A percentile compares a stretch with the other conserved stretches of the same genome.
Conservation (phyloP, 2,797 vertebrate genomes). For the Netta rufina region DNA sequence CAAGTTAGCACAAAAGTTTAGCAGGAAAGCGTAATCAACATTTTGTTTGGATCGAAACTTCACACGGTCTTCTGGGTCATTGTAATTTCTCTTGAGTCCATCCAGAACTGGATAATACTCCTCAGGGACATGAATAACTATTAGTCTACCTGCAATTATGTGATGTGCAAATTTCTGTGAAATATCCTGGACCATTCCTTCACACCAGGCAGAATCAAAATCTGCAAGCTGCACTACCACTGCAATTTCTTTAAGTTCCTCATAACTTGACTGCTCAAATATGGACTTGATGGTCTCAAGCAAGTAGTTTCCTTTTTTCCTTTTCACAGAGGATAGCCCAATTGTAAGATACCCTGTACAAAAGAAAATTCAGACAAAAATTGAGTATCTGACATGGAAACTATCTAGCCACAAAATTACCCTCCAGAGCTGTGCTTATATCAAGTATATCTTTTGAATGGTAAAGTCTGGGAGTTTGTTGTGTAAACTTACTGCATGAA, state of each 20-base stretch:
- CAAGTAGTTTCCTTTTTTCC: constrained; percentile 95
- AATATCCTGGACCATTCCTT: constrained; percentile 92
- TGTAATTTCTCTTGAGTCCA: constrained; percentile 98
- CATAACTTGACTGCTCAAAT: constrained; percentile 98
- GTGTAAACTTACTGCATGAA: neutral
- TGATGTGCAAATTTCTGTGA: constrained; percentile 96
- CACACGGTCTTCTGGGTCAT: constrained; percentile 94
- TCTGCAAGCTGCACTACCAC: constrained; percentile 97
- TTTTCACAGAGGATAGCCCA: constrained; percentile 93
- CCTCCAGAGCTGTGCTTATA: neutral
- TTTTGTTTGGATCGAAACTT: constrained; percentile 98
- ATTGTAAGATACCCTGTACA: constrained; percentile 91
- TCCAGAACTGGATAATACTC: constrained; percentile 92
- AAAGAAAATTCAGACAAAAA: constrained; percentile 53
- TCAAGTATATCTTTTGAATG: neutral
- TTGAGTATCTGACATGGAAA: neutral
- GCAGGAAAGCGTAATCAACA: constrained; percentile 96
- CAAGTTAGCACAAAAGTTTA: constrained; percentile 97
- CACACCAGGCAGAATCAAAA: constrained; percentile 92
- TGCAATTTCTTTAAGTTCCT: constrained; percentile 95
- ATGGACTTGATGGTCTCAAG: constrained; percentile 98
- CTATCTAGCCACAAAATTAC: neutral
- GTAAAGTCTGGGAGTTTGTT: neutral
- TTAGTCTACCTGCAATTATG: constrained; percentile 93
- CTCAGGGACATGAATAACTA: constrained; percentile 93